Percentiles rank a stretch among this genome's conserved stretches.
Conservation (phyloP, 2,113 vertebrate species). For the Cyanistes caeruleus region DNA sequence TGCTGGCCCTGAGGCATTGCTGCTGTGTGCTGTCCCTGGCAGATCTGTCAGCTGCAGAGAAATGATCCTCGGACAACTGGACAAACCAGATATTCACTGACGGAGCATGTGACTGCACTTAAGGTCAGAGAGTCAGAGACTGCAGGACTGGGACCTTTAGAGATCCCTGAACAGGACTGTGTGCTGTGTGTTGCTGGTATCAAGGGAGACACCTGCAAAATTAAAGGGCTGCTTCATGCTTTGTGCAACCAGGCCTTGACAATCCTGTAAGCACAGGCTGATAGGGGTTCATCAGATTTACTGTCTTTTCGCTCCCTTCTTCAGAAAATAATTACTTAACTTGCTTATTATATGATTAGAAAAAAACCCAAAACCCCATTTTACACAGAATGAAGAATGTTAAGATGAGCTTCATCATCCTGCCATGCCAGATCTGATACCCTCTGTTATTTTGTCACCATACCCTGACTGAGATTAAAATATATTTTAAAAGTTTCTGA, state of each 20-base stretch:
- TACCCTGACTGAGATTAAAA: neutral
- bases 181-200: neutral
- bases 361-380: rapidly evolving
- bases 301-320: neutral
- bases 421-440: neutral
- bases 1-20: neutral
- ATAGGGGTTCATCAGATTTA: neutral
- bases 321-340: neutral
- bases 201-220: neutral
- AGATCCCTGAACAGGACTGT: neutral
- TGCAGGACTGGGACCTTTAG: neutral
- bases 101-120: slow-evolving; percentile 6
- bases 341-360: neutral
- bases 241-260: neutral
- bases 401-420: neutral
- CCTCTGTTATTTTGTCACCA: neutral
- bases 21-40: neutral
- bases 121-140: slow-evolving; percentile 38
- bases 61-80: slow-evolving; percentile 47
- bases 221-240: neutral
- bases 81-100: slow-evolving; percentile 1
- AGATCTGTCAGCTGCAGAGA: slow-evolving; percentile 27
- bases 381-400: neutral
- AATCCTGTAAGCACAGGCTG: neutral
- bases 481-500: neutral